phyloP scores from a whole-genome alignment of 1,140 invertebrate genomes.

The Cydia splendana region DNA sequence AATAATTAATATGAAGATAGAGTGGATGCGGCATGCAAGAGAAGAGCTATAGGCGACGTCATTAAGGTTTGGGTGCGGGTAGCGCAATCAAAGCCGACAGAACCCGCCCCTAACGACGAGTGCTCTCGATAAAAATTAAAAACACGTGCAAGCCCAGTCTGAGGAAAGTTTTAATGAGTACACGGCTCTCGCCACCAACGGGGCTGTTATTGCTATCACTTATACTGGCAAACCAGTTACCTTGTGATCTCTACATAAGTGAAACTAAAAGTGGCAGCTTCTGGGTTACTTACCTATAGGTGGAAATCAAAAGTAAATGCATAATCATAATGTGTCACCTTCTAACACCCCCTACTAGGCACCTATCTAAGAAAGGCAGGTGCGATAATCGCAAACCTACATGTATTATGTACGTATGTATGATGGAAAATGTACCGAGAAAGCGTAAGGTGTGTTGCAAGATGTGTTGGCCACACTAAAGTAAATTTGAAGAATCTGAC shows the following conservation, averaged over 20 bases:
- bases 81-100: conserved; percentile 75
- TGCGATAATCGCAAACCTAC: no score
- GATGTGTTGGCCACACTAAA: no score
- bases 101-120: conserved; percentile 70
- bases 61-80: conserved; percentile 69
- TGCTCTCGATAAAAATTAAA: conserved; percentile 80
- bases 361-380: no score
- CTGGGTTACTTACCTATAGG: no score
- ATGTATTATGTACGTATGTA: no score
- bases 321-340: no score
- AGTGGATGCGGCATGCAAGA: conserved; percentile 50
- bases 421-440: no score
- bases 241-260: not conserved
- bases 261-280: not conserved
- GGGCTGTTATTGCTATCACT: conserved; percentile 49
- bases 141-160: conserved; percentile 77
- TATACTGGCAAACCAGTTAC: not conserved
- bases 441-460: no score
- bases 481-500: no score
- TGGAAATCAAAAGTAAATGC: no score
- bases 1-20: conserved; percentile 74
- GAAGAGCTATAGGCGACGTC: conserved; percentile 40
- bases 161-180: conserved; percentile 80
- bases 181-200: conserved; percentile 62
- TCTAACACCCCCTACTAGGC: no score